These are phyloP conservation scores for Camponotus floridanus DNA, from an alignment of 1,140 invertebrate genomes.

Conservation along the genomic window DNA sequence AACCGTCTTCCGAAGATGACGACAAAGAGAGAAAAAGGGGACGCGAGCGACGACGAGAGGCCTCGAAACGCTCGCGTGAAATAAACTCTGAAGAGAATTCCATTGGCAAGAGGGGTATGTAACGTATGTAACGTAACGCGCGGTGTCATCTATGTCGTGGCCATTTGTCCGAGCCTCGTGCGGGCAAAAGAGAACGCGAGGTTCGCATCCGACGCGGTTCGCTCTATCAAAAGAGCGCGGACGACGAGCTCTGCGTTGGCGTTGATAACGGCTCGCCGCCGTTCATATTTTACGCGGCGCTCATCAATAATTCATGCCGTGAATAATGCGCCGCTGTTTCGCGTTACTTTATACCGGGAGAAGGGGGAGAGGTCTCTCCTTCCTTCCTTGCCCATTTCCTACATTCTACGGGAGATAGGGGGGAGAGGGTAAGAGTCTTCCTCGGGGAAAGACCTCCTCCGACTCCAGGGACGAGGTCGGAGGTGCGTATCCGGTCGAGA, in stretches of 20 bases:
- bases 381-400: background rate
- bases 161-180: slow-evolving; percentile 72
- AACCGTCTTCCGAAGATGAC: background rate
- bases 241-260: slow-evolving; percentile 78
- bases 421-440: background rate
- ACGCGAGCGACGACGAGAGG: background rate
- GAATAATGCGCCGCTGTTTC: slow-evolving; percentile 85
- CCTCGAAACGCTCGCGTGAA: slow-evolving; percentile 44
- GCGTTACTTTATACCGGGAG: slow-evolving; percentile 80
- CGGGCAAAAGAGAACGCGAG: slow-evolving; percentile 4
- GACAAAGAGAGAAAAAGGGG: background rate
- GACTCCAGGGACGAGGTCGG: background rate
- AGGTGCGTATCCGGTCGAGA: slow-evolving; percentile 64
- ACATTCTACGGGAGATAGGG: no score
- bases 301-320: slow-evolving; percentile 86
- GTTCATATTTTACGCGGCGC: slow-evolving; percentile 84
- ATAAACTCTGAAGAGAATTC: slow-evolving; percentile 68
- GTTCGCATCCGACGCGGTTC: slow-evolving; percentile 43
- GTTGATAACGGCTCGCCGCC: slow-evolving; percentile 84
- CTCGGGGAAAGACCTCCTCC: no score
- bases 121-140: slow-evolving; percentile 78
- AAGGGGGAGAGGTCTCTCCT: slow-evolving; percentile 49
- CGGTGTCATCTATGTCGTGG: slow-evolving; percentile 77
- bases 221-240: slow-evolving; percentile 40
- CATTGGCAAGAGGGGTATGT: slow-evolving; percentile 56